Evolutionary conservation across 2,888 invertebrate genomes (phyloP).

Genomic region (Melieria picta): DNA sequence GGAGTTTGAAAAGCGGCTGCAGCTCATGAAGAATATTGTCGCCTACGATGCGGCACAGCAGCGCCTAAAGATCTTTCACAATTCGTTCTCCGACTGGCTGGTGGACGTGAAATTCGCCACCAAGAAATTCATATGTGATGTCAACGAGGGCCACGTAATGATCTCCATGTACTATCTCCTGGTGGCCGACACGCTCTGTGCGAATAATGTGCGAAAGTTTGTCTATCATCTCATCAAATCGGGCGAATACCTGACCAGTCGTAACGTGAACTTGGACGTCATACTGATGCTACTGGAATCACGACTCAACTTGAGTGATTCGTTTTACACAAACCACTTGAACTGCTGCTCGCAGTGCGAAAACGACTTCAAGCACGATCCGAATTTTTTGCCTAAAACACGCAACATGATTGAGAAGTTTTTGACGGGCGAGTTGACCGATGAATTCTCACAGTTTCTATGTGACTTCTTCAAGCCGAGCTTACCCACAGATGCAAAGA

Average conservation of each 20-base stretch:
- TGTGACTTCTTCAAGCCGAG: slow-evolving; percentile 70
- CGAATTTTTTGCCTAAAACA: slow-evolving; percentile 63
- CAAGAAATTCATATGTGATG: slow-evolving; percentile 89
- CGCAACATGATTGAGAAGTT: slow-evolving; percentile 63
- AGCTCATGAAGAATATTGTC: slow-evolving; percentile 74
- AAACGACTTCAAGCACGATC: slow-evolving; percentile 63
- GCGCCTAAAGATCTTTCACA: slow-evolving; percentile 80
- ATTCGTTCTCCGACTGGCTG: slow-evolving; percentile 95
- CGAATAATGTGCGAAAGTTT: slow-evolving; percentile 80
- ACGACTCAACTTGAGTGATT: slow-evolving; percentile 64
- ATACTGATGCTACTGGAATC: slow-evolving; percentile 65
- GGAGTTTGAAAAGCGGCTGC: slow-evolving; percentile 82
- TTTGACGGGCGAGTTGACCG: slow-evolving; percentile 64
- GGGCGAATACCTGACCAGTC: slow-evolving; percentile 71
- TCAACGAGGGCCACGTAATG: slow-evolving; percentile 88
- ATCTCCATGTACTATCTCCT: slow-evolving; percentile 85
- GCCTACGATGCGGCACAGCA: slow-evolving; percentile 60
- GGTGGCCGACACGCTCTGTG: slow-evolving; percentile 74
- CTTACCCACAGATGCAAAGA: slow-evolving; percentile 76
- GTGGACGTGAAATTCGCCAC: slow-evolving; percentile 98
- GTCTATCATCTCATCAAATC: slow-evolving; percentile 76
- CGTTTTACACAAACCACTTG: slow-evolving; percentile 68
- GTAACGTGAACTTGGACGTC: slow-evolving; percentile 62
- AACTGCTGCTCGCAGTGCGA: slow-evolving; percentile 66
- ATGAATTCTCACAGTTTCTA: slow-evolving; percentile 65